phyloP scores from a whole-genome alignment of 2,113 vertebrate species.

The Brienomyrus brachyistius region DNA sequence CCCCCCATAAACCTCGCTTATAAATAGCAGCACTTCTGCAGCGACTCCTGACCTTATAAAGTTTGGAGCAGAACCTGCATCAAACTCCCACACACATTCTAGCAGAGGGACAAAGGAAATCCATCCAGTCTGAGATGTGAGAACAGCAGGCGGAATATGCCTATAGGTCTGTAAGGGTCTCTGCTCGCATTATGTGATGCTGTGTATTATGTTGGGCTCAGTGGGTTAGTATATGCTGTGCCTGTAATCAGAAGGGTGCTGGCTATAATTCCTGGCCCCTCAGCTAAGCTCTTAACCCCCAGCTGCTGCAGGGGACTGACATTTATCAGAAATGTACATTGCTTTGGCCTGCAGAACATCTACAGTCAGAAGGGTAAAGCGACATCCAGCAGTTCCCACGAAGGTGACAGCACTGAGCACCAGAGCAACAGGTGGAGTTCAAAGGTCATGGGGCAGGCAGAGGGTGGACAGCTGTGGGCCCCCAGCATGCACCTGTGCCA shows the following conservation, averaged over 20 bases:
- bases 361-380: not conserved
- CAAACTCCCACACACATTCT: slow-evolving; percentile 19
- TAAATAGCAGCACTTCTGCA: slow-evolving; percentile 54
- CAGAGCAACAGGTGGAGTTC: not conserved
- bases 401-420: not conserved
- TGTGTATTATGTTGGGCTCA: not conserved
- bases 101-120: not conserved
- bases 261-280: not conserved
- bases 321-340: not conserved
- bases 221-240: not conserved
- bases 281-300: not conserved
- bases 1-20: slow-evolving; percentile 60
- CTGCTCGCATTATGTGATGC: not conserved
- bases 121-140: not conserved
- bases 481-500: not conserved
- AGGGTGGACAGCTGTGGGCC: not conserved
- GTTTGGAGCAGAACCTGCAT: slow-evolving; percentile 53
- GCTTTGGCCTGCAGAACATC: not conserved
- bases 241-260: not conserved
- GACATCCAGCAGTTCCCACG: not conserved
- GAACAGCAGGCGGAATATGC: not conserved
- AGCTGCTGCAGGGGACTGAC: not conserved
- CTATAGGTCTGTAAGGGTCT: not conserved
- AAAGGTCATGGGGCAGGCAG: not conserved
- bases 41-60: slow-evolving; percentile 61